A percentile compares a stretch with the other conserved stretches of the same genome.
Conservation (phyloP, 2,888 invertebrate species). For the Rotaria macrura region DNA sequence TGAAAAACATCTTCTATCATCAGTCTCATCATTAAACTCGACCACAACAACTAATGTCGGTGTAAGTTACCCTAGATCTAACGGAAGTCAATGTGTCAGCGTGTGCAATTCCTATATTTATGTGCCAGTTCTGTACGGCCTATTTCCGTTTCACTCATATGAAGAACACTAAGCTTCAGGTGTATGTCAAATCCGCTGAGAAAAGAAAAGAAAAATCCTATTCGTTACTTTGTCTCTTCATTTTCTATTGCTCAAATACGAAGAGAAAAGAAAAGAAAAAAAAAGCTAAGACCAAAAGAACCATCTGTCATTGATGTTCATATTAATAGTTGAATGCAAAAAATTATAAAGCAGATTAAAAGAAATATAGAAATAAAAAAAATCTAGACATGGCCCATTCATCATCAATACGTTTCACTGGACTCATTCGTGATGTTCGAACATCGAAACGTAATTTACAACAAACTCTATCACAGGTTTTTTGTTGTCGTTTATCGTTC, state of each 20-base stretch:
- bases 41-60: neutral
- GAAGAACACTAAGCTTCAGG: neutral
- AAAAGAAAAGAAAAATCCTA: neutral
- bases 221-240: neutral
- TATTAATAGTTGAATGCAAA: neutral
- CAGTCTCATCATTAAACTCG: neutral
- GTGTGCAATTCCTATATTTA: no score
- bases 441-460: neutral
- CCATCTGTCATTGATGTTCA: neutral
- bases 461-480: neutral
- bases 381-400: neutral
- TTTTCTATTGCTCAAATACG: neutral
- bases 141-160: neutral
- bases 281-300: neutral
- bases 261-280: neutral
- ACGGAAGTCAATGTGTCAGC: neutral
- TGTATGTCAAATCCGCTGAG: neutral
- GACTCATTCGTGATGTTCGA: constrained; percentile 1
- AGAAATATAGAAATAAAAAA: neutral
- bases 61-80: neutral
- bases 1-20: neutral
- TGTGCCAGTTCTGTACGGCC: no score
- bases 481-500: neutral
- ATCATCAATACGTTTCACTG: neutral
- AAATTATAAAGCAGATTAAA: neutral